Conservation (phyloP, 2,113 vertebrate genomes). For the Eidolon helvum region DNA sequence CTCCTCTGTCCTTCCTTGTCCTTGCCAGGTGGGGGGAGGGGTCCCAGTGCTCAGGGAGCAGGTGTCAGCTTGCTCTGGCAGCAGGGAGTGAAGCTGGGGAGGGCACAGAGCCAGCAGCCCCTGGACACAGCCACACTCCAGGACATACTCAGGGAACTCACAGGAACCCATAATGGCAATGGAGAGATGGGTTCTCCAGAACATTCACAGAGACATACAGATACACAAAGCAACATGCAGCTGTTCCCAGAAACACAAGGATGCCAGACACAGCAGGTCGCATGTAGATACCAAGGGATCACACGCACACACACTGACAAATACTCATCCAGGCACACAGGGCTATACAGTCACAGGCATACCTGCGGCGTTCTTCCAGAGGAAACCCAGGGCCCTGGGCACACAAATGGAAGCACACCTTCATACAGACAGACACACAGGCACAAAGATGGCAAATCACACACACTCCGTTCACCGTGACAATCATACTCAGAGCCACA, state of each 20-base stretch:
- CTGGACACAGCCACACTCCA: slow-evolving; percentile 64
- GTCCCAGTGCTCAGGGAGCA: slow-evolving; percentile 70
- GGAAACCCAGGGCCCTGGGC: neutral
- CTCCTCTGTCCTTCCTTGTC: slow-evolving; percentile 74
- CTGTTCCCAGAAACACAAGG: slow-evolving; percentile 5
- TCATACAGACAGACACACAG: neutral
- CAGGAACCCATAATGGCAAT: neutral
- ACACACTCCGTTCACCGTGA: neutral
- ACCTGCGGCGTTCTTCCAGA: neutral
- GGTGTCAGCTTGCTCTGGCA: slow-evolving; percentile 75
- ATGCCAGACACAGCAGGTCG: neutral
- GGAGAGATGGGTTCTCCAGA: neutral
- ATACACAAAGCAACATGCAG: slow-evolving; percentile 10
- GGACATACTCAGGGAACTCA: slow-evolving; percentile 21
- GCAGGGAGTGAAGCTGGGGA: slow-evolving; percentile 69
- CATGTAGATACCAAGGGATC: neutral
- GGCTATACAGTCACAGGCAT: neutral
- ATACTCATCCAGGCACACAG: neutral
- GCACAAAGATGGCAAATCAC: neutral
- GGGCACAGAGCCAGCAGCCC: slow-evolving; percentile 74
- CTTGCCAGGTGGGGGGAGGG: slow-evolving; percentile 76
- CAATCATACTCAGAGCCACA: neutral
- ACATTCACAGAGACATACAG: neutral
- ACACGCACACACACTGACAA: neutral
- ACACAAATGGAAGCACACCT: neutral